These are phyloP conservation scores for Orthonyx spaldingii DNA, from an alignment of 2,113 vertebrate genomes.

Conservation along the genomic window DNA sequence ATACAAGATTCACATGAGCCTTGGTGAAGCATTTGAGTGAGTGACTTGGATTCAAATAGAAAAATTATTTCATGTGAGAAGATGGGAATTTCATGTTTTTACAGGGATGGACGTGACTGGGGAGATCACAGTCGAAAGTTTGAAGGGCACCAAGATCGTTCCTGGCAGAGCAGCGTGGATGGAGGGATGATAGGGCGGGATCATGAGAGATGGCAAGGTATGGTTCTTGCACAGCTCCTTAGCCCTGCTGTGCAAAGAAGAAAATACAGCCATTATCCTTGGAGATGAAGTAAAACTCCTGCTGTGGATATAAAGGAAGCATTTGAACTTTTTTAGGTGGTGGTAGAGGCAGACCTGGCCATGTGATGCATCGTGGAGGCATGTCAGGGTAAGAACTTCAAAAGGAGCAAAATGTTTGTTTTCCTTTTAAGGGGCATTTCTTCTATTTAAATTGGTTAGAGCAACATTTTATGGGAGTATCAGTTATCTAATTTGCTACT, in stretches of 20 bases:
- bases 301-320: neutral
- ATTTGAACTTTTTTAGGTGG: slow-evolving; percentile 51
- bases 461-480: neutral
- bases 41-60: neutral
- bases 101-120: slow-evolving; percentile 86
- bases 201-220: slow-evolving; percentile 75
- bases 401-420: neutral
- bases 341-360: slow-evolving; percentile 83
- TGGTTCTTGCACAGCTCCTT: neutral
- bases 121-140: slow-evolving; percentile 84
- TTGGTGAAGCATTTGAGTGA: neutral
- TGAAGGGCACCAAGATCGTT: slow-evolving; percentile 80
- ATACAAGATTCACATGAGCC: neutral
- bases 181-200: slow-evolving; percentile 57
- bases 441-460: neutral
- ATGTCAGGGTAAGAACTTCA: slow-evolving; percentile 73
- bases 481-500: neutral
- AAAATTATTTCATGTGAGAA: neutral
- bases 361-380: slow-evolving; percentile 84
- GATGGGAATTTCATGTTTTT: neutral
- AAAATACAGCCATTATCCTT: neutral
- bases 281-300: neutral
- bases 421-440: neutral
- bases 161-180: slow-evolving; percentile 79
- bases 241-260: neutral